phyloP scores from a whole-genome alignment of 2,113 vertebrate genomes.

The Zosterops japonicus region DNA sequence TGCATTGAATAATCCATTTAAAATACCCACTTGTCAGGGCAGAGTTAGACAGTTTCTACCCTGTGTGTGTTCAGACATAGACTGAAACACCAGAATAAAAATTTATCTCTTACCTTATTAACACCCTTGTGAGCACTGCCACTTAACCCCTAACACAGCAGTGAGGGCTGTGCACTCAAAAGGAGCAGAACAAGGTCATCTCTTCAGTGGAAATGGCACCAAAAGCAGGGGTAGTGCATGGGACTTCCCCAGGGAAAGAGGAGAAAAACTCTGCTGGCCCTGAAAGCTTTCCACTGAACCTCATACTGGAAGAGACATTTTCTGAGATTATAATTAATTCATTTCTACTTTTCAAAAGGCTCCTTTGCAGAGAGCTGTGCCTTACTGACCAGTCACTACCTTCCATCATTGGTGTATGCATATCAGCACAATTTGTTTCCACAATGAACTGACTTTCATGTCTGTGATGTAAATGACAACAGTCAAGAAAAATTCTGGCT shows the following conservation, averaged over 20 bases:
- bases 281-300: neutral
- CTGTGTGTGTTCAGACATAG: neutral
- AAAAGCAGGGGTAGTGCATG: neutral
- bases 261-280: neutral
- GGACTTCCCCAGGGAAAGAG: neutral
- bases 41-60: neutral
- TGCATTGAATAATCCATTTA: neutral
- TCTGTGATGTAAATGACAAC: neutral
- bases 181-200: neutral
- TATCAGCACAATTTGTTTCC: neutral
- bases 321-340: neutral
- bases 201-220: neutral
- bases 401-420: neutral
- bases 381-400: neutral
- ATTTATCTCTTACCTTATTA: neutral
- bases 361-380: neutral
- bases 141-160: neutral
- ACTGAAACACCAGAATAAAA: neutral
- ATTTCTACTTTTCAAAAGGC: neutral
- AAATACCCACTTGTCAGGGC: neutral
- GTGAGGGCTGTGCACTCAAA: neutral
- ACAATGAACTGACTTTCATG: neutral
- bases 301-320: neutral
- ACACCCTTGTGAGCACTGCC: fast-evolving
- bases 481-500: neutral